Evolutionary conservation across 2,888 invertebrate species (phyloP).

Genomic region (Torymus texanus): DNA sequence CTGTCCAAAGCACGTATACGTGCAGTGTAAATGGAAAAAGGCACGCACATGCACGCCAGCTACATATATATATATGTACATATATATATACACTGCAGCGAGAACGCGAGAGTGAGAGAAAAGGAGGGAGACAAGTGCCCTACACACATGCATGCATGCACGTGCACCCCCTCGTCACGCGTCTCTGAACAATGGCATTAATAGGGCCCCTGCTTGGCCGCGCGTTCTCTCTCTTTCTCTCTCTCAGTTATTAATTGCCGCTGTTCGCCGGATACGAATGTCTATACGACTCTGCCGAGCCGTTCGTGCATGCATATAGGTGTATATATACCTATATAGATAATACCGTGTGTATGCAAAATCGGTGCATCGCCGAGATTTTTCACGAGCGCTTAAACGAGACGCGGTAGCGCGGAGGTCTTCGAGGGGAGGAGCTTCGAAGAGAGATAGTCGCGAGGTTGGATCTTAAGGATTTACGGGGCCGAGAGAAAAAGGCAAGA

Average conservation of each 20-base stretch:
- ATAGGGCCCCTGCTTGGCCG: conserved; percentile 63
- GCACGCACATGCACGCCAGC: background rate
- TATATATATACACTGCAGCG: background rate
- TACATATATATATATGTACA: too few relatives aligned
- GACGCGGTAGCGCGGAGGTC: background rate
- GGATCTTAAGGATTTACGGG: conserved; percentile 13
- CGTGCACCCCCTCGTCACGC: conserved; percentile 71
- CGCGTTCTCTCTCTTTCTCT: conserved; percentile 52
- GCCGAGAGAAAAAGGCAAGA: conserved; percentile 12
- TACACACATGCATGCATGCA: background rate
- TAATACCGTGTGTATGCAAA: background rate
- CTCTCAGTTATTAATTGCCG: conserved; percentile 74
- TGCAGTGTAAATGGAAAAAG: background rate
- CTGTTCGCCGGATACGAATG: conserved; percentile 72
- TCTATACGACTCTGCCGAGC: background rate
- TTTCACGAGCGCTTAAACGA: conserved; percentile 8
- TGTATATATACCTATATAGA: background rate
- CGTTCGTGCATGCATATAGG: background rate
- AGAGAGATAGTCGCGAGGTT: background rate
- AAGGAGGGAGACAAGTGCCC: background rate
- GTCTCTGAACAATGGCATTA: conserved; percentile 75
- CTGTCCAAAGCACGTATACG: conserved; percentile 61
- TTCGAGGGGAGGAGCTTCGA: background rate
- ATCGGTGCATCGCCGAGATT: conserved; percentile 18
- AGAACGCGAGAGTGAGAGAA: background rate